Conservation (phyloP, 2,113 vertebrate genomes). For the Indri indri region DNA sequence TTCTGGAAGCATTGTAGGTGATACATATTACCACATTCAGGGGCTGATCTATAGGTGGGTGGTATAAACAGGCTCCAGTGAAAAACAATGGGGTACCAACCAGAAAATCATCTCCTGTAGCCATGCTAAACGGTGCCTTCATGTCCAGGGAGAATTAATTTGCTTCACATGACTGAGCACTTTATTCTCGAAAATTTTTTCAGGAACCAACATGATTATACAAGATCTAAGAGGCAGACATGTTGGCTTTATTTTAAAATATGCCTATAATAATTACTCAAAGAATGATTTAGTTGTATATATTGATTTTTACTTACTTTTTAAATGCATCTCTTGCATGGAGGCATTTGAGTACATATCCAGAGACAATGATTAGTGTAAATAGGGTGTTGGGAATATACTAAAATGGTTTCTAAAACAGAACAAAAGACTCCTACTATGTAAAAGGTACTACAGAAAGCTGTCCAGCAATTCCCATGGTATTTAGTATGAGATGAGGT, state of each 20-base stretch:
- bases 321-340: neutral
- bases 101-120: neutral
- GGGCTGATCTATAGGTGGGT: neutral
- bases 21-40: neutral
- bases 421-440: neutral
- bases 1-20: neutral
- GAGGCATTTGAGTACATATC: neutral
- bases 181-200: constrained; percentile 47
- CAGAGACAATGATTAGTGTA: neutral
- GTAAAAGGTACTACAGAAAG: neutral
- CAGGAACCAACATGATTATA: neutral
- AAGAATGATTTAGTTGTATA: neutral
- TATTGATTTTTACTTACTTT: neutral
- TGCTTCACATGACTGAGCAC: constrained; percentile 5
- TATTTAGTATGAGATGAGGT: neutral
- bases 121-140: neutral
- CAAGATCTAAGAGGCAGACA: neutral
- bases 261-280: neutral
- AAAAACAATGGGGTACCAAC: neutral
- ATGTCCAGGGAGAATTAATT: neutral
- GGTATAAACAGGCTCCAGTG: neutral
- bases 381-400: neutral
- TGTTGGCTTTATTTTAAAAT: constrained; percentile 12
- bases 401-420: neutral
- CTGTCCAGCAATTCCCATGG: neutral